Evolutionary conservation across 2,113 vertebrate species (phyloP), one percentile per base, ranked within the genome.

Genomic region (Psilopsiagon aymara): DNA sequence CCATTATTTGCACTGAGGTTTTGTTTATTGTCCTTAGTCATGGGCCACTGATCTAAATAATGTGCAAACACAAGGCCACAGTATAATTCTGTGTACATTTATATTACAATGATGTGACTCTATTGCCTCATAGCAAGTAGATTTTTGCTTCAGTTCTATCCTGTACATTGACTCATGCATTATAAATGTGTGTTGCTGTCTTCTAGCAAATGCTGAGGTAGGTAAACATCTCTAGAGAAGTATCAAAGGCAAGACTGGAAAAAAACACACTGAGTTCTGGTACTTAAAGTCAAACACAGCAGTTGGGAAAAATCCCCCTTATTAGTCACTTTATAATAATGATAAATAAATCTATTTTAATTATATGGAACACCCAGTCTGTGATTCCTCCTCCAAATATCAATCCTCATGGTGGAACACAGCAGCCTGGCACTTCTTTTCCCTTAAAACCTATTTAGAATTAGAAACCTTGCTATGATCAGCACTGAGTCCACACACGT

Each of bases 101-200:
- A 25, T 25, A 51, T 47, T 7, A 43, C 6, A 1, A 7, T 4
- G 7, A 68, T 1, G 2, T 0, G 1, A 49, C 20, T 67, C 9
- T 16, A 67, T 51, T 17, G 46, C 35, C 37, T 67, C 41, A 5
- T 1, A 69, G 33, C 0, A 3, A 84, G 52, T 4, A 14, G 41
- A 44, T 75, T 51, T 37, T 17, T 35, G 55, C 19, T 57, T 27
- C 49, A 17, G 23, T 23, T 44, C 47, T 57, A 5, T 25, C 28
- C 47, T 44, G 5, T 27, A 31, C 37, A 76, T 85, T 68, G 86
- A 49, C 27, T 66, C 14, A 12, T 3, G 31, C 29, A 62, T 74
- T 37, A 23, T 5, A 47, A 47, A 28, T 2, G 0, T 1, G 7
- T 6, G 2, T 43, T 28, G 44, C 11, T 52, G 1, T 60, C 67